Conservation (phyloP, 2,888 invertebrate species). For the Punctoribates punctum region DNA sequence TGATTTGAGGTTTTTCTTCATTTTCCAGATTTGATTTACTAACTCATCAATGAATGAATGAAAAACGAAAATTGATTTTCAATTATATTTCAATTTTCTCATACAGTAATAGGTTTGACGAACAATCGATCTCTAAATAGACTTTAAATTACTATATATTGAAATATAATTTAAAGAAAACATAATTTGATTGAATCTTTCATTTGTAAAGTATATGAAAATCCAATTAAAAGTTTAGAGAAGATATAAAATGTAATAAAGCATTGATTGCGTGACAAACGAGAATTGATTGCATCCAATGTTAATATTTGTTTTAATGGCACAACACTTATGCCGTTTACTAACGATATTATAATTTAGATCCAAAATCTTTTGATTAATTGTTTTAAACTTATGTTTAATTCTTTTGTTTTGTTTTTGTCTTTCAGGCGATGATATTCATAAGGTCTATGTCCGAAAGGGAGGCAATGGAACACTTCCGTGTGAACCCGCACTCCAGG, state of each 20-base stretch:
- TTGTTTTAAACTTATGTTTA: neutral
- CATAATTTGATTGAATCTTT: neutral
- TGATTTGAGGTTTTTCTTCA: no score
- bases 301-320: conserved; percentile 6
- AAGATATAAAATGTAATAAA: neutral
- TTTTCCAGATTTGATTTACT: no score
- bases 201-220: neutral
- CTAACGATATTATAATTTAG: neutral
- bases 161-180: no score
- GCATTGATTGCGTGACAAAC: conserved; percentile 15
- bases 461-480: conserved; percentile 47
- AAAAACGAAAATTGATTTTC: no score
- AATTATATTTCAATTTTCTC: no score
- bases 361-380: neutral
- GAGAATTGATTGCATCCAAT: conserved; percentile 23
- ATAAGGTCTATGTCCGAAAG: conserved; percentile 45
- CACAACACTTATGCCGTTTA: neutral
- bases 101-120: no score
- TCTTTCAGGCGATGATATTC: conserved; percentile 43
- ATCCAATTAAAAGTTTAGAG: neutral
- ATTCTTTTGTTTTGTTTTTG: neutral
- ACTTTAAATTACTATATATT: no score
- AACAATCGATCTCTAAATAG: no score
- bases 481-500: conserved; percentile 45
- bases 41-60: no score